A percentile compares a stretch with the other conserved stretches of the same genome.
These are phyloP conservation scores for Caenorhabditis latens DNA, from an alignment of 1,140 invertebrate genomes.

Conservation along the genomic window DNA sequence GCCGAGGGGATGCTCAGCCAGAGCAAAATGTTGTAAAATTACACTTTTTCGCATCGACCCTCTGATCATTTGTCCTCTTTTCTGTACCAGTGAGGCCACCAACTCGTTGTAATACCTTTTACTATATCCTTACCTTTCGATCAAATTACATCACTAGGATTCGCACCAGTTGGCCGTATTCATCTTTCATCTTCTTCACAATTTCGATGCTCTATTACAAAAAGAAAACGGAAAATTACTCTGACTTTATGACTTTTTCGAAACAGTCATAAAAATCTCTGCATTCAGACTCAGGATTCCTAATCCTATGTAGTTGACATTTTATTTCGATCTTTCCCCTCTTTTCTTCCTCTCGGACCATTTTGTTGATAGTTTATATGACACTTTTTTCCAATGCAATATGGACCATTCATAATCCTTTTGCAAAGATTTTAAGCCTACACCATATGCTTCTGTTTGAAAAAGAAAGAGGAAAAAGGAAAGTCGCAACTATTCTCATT, in stretches of 20 bases:
- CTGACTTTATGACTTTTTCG: neutral
- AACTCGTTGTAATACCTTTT: slow-evolving; percentile 39
- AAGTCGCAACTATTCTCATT: slow-evolving; percentile 36
- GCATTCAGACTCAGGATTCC: neutral
- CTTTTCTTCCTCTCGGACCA: neutral
- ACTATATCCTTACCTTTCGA: slow-evolving; percentile 21
- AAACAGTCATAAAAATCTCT: neutral
- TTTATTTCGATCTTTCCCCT: neutral
- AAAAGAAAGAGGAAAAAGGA: neutral
- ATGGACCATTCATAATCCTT: slow-evolving; percentile 51
- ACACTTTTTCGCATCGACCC: neutral
- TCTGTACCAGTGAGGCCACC: neutral
- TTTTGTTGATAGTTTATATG: slow-evolving; percentile 14
- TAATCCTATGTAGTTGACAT: slow-evolving; percentile 25
- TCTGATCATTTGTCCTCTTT: slow-evolving; percentile 5
- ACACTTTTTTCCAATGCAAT: neutral
- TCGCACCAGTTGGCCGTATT: neutral
- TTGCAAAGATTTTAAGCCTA: slow-evolving; percentile 45
- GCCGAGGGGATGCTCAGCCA: neutral
- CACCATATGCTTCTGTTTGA: neutral
- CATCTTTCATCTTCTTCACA: neutral
- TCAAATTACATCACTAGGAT: slow-evolving; percentile 35
- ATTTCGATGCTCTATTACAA: slow-evolving; percentile 3
- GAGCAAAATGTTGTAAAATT: slow-evolving; percentile 9
- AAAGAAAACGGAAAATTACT: neutral